Percentiles rank a stretch among this genome's conserved stretches.
phyloP scores from a whole-genome alignment of 92 coral and sea anemone species.

The Epizoanthus scotinus region DNA sequence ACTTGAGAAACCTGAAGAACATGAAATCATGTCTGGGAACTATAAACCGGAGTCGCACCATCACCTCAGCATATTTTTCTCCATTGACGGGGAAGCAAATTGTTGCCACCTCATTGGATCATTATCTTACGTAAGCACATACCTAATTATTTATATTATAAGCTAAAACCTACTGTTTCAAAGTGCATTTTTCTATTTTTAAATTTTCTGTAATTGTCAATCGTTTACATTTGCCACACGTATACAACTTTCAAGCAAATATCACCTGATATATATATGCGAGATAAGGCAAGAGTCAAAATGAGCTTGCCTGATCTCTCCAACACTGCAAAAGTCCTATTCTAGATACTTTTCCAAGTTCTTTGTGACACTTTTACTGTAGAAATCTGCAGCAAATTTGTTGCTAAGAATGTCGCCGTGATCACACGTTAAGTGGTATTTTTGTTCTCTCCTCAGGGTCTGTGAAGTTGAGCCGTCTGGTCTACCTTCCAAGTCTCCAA shows the following conservation, averaged over 20 bases:
- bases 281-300: no score
- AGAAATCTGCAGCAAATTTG: neutral
- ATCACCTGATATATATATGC: neutral
- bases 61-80: conserved; percentile 89
- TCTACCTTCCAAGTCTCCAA: conserved; percentile 48
- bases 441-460: conserved; percentile 46
- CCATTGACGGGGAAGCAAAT: conserved; percentile 87
- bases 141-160: no score
- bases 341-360: neutral
- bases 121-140: conserved; percentile 75
- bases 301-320: no score
- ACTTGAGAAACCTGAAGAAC: conserved; percentile 72
- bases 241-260: no score
- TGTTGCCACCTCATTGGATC: conserved; percentile 78
- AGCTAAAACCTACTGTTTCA: no score
- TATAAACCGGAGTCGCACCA: conserved; percentile 63
- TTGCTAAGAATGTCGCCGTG: no score
- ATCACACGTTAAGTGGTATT: no score
- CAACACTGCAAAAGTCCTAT: no score
- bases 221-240: no score
- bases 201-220: no score
- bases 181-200: no score
- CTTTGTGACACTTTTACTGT: neutral
- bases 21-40: conserved; percentile 59
- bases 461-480: conserved; percentile 57